Conservation (phyloP, 2,113 vertebrate species). For the Dipodomys stephensi region DNA sequence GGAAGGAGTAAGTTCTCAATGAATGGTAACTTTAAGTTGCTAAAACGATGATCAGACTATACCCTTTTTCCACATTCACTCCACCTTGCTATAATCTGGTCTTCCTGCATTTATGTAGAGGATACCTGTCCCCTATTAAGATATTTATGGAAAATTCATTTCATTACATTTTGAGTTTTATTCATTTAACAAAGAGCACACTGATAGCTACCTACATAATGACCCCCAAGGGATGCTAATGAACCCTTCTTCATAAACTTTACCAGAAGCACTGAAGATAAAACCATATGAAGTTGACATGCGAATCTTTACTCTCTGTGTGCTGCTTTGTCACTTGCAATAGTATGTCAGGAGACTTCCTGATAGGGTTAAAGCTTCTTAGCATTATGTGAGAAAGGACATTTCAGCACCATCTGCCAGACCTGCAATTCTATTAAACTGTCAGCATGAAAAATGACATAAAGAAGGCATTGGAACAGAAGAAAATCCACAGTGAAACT, state of each 20-base stretch:
- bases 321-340: conserved; percentile 19
- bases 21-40: background rate
- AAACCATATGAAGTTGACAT: background rate
- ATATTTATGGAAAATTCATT: background rate
- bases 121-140: background rate
- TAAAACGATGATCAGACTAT: background rate
- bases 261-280: background rate
- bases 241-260: background rate
- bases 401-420: conserved; percentile 72
- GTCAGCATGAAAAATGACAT: conserved; percentile 76
- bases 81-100: background rate
- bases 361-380: conserved; percentile 74
- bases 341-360: conserved; percentile 11
- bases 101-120: background rate
- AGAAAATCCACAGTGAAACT: conserved; percentile 62
- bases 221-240: background rate
- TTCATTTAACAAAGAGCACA: background rate
- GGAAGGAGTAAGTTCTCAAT: background rate
- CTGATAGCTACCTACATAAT: background rate
- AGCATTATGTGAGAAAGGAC: conserved; percentile 48
- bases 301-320: background rate
- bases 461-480: conserved; percentile 52
- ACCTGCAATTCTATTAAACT: conserved; percentile 76
- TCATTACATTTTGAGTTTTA: background rate
- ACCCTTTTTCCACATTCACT: background rate